Base-by-base conservation (phyloP, 2,113 vertebrate genomes). In the Acanthochromis polyacanthus region DNA sequence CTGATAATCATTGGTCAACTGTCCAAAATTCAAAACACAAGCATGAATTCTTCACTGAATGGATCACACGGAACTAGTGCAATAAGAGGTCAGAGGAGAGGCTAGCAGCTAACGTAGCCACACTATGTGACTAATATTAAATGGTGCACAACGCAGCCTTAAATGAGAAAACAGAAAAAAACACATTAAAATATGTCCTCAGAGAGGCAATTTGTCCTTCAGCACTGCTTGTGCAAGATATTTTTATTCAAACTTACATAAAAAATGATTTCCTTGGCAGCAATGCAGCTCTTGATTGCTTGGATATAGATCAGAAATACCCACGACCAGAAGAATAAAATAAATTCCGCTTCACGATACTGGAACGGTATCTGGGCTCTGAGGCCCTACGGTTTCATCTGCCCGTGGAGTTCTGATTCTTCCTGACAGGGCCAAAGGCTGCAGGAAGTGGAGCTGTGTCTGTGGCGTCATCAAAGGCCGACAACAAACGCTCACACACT, bases 341-440 rank as follows among this genome's bases (percentile, higher is more conserved):
- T 48, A 40, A 64, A 61, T 60, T 64, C 10, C 3, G 48, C 17
- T 75, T 25, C 50, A 30, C 30, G 15, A 16, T 19, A 9, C 40
- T 78, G 32, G 25, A 51, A 60, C 45, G 28, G 38, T 55, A 36
- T 50, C 59, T 16, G 28, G 52, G 30, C 59, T 61, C 30, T 17
- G 25, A 58, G 56, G 75, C 78, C 75, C 62, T 16, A 17, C 17
- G 71, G 80, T 38, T 38, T 71, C 56, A 55, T 90, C 81, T 40
- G 17, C 51, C 22, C 19, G 11, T 15, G 10, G 32, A 89, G 75
- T 5, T 3, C 71, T 79, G 88, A 92, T 89, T 46, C 32, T 15
- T 82, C 57, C 57, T 53, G 88, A 90, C 85, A 70, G 61, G 66
- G 60, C 45, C 64, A 77, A 74, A 84, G 86, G 80, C 75, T 65